Evolutionary conservation across 2,113 vertebrate species (phyloP).

Genomic region (Enhydra lutris): DNA sequence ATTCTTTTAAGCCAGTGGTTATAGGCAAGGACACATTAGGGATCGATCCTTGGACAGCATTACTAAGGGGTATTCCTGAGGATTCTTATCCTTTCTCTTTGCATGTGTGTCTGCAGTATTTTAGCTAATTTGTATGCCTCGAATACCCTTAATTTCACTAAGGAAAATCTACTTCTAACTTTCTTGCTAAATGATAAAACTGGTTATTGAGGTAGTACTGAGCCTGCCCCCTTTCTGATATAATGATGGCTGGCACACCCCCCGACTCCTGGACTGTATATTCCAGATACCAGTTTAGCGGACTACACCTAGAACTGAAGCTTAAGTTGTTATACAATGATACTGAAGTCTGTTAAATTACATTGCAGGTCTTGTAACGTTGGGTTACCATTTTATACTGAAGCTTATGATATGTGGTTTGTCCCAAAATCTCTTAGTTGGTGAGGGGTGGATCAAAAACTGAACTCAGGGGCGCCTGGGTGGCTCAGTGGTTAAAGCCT

Average conservation of each 20-base stretch:
- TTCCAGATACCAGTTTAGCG: not conserved
- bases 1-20: not conserved
- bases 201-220: not conserved
- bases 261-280: not conserved
- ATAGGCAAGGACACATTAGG: not conserved
- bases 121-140: not conserved
- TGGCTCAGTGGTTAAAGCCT: too few species aligned
- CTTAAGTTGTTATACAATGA: not conserved
- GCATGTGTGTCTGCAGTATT: not conserved
- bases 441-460: not conserved
- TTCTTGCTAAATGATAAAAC: conserved; percentile 1
- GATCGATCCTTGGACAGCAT: not conserved
- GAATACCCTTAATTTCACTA: not conserved
- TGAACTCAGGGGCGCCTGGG: too few species aligned
- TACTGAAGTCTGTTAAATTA: conserved; percentile 28
- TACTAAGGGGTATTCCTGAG: not conserved
- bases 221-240: not conserved
- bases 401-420: not conserved
- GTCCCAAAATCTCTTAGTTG: not conserved
- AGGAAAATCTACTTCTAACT: not conserved
- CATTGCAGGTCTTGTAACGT: not conserved
- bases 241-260: not conserved
- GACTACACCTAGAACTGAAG: not conserved
- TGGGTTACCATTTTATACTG: not conserved
- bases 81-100: not conserved